Percentiles rank a stretch among this genome's conserved stretches.
Evolutionary conservation across 1,140 invertebrate genomes (phyloP).

Genomic region (Scylla paramamosain): DNA sequence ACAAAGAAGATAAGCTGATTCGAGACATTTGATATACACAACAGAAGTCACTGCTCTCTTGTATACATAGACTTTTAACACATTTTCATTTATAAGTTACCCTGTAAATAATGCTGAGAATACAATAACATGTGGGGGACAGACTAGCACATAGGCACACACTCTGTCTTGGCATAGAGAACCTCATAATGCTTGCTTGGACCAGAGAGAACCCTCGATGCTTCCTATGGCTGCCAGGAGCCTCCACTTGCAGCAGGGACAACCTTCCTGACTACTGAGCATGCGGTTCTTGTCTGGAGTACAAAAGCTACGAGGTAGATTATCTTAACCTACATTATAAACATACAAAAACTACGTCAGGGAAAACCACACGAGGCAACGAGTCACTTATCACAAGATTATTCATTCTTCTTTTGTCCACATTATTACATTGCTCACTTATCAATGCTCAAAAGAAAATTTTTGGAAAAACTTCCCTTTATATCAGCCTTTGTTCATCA

Average conservation of each 20-base stretch:
- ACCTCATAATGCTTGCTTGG: neutral
- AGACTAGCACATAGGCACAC: neutral
- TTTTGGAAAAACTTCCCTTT: too few species aligned
- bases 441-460: too few species aligned
- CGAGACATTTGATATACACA: too few species aligned
- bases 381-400: too few species aligned
- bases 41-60: too few species aligned
- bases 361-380: too few species aligned
- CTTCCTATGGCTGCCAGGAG: too few species aligned
- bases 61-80: too few species aligned
- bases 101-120: neutral
- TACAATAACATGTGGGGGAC: neutral
- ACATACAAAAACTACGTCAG: neutral
- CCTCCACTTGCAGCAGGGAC: neutral
- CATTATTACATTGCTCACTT: too few species aligned
- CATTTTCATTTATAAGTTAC: neutral
- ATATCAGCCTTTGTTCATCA: too few species aligned
- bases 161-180: neutral
- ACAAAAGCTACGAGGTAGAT: slow-evolving; percentile 46
- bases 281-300: neutral
- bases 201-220: neutral
- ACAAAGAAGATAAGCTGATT: too few species aligned
- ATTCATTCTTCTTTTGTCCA: too few species aligned
- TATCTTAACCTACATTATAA: slow-evolving; percentile 32
- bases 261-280: neutral